Evolutionary conservation across 2,797 vertebrate species (phyloP), one percentile per base, ranked within the genome.

Genomic region (Pitangus sulphuratus): DNA sequence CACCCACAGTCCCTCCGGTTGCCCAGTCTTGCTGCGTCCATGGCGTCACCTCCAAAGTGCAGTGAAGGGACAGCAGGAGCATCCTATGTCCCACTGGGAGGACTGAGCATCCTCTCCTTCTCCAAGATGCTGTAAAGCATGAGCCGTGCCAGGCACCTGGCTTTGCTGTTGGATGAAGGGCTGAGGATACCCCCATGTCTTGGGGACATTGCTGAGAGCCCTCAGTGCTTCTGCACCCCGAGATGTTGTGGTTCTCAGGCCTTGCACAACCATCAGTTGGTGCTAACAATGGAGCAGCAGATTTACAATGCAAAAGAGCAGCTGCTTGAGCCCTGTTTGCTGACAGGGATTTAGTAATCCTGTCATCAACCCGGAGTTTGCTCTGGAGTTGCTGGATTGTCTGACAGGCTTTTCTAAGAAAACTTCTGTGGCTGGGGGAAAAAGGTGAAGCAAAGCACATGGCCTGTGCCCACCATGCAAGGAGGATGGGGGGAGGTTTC

Each of bases 271-370:
- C 91, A 11, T 68, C 16, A 15, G n/a, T 28, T 48, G 44, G 69
- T 51, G 85, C 58, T 48, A 20, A 50, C 1, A 5, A 64, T 44
- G 79, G 78, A 92, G 77, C 3, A 9, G 62, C 82, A 58, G 89
- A 87, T 85, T 92, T 91, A 56, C 5, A 22, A 66, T 75, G 79
- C 79, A 54, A 26, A 90, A 84, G 83, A 91, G 88, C 87, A 68
- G 62, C 66, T 14, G 16, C 68, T 47, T 60, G 93, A 91, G 84
- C 54, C 79, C 62, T 72, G 83, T 75, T 75, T 95, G 79, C 4
- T n/a, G 72, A 81, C 8, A 24, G 89, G 90, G 89, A 65, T 90
- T 82, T 89, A 60, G 84, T 89, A 92, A 89, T 76, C 87, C 88
- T 75, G 70, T 58, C 9, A 0, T 65, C 12, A 9, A 66, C 62